Evolutionary conservation across 2,797 vertebrate species (phyloP).

Genomic region (Natrix natrix): DNA sequence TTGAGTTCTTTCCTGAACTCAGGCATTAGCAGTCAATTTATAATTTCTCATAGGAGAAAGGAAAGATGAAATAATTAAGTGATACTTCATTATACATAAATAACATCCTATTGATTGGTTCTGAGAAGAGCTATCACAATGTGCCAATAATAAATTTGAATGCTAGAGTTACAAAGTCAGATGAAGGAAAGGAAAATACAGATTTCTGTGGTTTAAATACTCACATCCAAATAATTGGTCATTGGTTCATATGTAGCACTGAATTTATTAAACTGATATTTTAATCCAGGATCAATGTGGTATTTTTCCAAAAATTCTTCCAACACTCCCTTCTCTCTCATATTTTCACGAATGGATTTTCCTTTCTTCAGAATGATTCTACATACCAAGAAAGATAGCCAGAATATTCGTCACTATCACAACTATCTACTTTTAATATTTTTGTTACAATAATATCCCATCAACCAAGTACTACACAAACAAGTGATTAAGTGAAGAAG

Average conservation of each 20-base stretch:
- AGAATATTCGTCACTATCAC: neutral
- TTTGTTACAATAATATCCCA: neutral
- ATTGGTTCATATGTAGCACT: constrained; percentile 66
- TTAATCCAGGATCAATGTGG: constrained; percentile 65
- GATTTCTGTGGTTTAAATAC: constrained; percentile 18
- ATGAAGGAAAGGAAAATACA: neutral
- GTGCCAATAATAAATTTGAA: neutral
- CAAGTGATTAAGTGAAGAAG: neutral
- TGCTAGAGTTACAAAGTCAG: neutral
- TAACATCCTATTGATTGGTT: neutral
- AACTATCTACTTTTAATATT: neutral
- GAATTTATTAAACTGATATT: constrained; percentile 56
- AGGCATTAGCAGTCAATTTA: neutral
- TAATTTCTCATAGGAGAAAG: neutral
- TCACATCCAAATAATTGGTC: constrained; percentile 77
- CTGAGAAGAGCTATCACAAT: neutral
- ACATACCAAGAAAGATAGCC: neutral
- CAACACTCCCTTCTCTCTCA: constrained; percentile 70
- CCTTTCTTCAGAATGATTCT: constrained; percentile 75
- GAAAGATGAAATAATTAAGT: neutral
- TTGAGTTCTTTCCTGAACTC: neutral
- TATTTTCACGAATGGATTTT: constrained; percentile 71
- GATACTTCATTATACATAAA: neutral
- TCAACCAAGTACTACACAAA: neutral
- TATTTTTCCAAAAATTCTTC: constrained; percentile 51